phyloP scores from a whole-genome alignment of 2,888 invertebrate species.

The Caenorhabditis macrosperma region DNA sequence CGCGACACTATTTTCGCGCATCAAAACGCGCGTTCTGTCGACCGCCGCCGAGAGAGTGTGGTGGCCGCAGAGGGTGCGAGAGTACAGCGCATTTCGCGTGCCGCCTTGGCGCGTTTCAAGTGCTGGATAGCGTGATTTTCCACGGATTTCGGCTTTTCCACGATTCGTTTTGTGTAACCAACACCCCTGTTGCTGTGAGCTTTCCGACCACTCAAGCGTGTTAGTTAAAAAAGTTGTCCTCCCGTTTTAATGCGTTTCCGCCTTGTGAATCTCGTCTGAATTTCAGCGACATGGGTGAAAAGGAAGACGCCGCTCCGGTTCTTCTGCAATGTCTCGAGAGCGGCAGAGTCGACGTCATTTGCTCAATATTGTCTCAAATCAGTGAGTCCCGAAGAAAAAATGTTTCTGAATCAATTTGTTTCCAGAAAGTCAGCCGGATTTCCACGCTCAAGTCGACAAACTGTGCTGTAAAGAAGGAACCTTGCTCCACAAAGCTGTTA shows the following conservation, averaged over 20 bases:
- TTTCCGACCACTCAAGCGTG: constrained; percentile 32
- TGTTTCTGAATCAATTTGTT: not conserved
- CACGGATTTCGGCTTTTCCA: constrained; percentile 16
- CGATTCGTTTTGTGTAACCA: constrained; percentile 43
- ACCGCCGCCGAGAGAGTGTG: no score
- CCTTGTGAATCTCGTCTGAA: not conserved
- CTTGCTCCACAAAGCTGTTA: constrained; percentile 80
- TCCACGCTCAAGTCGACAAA: constrained; percentile 68
- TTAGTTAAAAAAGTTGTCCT: constrained; percentile 16
- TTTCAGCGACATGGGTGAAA: constrained; percentile 55
- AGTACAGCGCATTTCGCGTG: no score
- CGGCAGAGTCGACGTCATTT: constrained; percentile 74
- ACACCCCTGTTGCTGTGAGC: constrained; percentile 43
- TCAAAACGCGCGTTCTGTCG: no score
- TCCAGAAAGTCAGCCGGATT: constrained; percentile 68
- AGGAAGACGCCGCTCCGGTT: constrained; percentile 58
- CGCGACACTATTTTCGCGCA: no score
- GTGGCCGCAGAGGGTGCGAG: no score
- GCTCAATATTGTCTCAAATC: constrained; percentile 71
- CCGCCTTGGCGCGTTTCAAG: no score
- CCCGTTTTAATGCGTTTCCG: not conserved
- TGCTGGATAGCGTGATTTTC: no score
- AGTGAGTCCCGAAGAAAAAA: constrained; percentile 58
- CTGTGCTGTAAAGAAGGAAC: constrained; percentile 80
- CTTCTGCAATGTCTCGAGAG: constrained; percentile 70